These are phyloP conservation scores for Pomatorhinus ruficollis DNA, from an alignment of 2,113 vertebrate genomes.

Conservation along the genomic window DNA sequence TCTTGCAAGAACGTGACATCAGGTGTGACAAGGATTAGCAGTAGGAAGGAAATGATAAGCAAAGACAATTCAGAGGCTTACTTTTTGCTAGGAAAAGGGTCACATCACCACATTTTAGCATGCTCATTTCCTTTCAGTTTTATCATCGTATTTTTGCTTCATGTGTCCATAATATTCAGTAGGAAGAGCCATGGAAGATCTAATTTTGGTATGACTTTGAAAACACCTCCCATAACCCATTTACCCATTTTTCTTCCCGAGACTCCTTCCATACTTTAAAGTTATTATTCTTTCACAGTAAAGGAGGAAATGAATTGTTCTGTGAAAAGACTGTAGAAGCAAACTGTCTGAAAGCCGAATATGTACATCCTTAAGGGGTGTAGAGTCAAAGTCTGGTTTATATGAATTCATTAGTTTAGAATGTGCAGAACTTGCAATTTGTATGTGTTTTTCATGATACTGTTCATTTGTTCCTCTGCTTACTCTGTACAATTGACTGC, in stretches of 20 bases:
- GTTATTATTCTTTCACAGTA: neutral
- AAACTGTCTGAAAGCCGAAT: neutral
- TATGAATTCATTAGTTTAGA: neutral
- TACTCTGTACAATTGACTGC: neutral
- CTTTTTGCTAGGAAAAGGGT: neutral
- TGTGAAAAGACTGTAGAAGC: neutral
- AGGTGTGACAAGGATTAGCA: neutral
- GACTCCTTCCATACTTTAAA: neutral
- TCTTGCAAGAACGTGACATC: neutral
- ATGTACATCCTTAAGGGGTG: neutral
- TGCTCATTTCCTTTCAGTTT: neutral
- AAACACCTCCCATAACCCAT: neutral
- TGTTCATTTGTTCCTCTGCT: neutral
- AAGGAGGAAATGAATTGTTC: neutral
- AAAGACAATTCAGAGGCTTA: neutral
- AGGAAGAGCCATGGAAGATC: neutral
- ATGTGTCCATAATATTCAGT: neutral
- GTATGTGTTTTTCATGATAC: neutral
- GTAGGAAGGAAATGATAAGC: neutral
- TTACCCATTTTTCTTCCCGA: neutral
- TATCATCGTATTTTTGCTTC: neutral
- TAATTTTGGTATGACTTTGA: neutral
- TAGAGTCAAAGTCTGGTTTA: neutral
- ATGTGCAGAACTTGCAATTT: neutral
- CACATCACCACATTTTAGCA: neutral